Evolutionary conservation across 1,140 invertebrate species (phyloP), one percentile per base, ranked within the genome.

Genomic region (Pomacea maculata): DNA sequence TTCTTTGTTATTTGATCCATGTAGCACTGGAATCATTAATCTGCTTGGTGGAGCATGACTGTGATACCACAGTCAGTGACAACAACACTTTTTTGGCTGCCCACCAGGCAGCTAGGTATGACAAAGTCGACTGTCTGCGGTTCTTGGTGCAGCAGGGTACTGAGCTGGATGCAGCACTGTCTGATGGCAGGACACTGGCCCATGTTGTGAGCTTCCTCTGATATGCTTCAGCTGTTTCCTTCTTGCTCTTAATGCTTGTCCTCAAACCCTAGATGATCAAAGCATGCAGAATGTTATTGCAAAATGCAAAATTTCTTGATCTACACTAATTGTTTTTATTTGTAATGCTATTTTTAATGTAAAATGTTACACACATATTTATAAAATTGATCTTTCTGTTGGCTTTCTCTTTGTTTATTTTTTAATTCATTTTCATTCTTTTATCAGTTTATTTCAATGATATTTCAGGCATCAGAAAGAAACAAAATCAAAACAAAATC

Each of bases 101-200:
- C 2, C 90, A 91, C 77, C 85, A 87, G 78, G 89, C 90, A n/a
- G 88, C 89, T 67, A 85, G 84, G 68, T 81, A 88, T 70, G 83
- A 91, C 82, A 86, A 88, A 74, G 78, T 91, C 7, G 85, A 90
- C 67, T 89, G 89, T 85, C 74, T 90, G 21, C 68, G 88, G 5
- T 90, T 90, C 82, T 82, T 91, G n/a, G 82, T 90, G 14, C 87
- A 90, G 82, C 89, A 90, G 64, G 89, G 90, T 3, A 88, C 87
- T 57, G 80, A 84, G 29, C 64, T 90, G 52, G 88, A 90, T 52
- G 85, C 84, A 12, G 82, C 85, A 61, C 86, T 89, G 65, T 83
- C 79, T 71, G 88, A 90, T 68, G 89, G 89, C 6, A 89, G 88
- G 82, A 87, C 88, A 14, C 83, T 86, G 21, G 85, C 87, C 65